phyloP scores from a whole-genome alignment of 1,140 invertebrate species.

The Brachionus paranguensis region DNA sequence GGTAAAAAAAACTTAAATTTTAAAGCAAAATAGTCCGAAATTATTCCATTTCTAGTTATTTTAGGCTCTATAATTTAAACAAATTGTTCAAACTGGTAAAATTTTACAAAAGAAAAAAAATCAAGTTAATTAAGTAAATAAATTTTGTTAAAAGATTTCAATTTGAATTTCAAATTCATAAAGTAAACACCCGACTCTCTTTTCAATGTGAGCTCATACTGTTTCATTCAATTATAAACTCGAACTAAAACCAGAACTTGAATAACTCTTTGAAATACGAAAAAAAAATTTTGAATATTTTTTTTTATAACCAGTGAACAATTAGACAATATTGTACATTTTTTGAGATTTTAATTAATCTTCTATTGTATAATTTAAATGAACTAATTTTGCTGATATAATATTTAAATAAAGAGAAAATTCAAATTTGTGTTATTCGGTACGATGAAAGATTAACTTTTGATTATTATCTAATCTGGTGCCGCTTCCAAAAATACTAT shows the following conservation, averaged over 20 bases:
- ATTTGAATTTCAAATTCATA: slow-evolving; percentile 22
- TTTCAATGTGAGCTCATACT: slow-evolving; percentile 2
- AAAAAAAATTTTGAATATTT: neutral
- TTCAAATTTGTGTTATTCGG: neutral
- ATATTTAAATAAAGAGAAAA: neutral
- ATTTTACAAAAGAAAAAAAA: slow-evolving; percentile 5
- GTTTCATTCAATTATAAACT: neutral
- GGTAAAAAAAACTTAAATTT: neutral
- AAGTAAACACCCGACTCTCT: slow-evolving; percentile 6
- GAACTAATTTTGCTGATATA: neutral
- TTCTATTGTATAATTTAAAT: neutral
- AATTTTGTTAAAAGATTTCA: slow-evolving; percentile 10
- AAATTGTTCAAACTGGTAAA: neutral
- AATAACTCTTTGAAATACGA: neutral
- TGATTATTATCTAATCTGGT: neutral
- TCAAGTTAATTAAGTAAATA: slow-evolving; percentile 28
- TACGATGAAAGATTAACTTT: neutral
- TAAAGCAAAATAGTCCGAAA: neutral
- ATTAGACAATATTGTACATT: neutral
- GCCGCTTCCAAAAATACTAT: neutral
- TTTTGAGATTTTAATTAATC: neutral
- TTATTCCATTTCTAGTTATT: neutral
- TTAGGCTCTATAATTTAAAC: neutral
- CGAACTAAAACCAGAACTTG: neutral
- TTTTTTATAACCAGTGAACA: neutral